Percentiles rank a stretch among this genome's conserved stretches.
Evolutionary conservation across 1,140 invertebrate genomes (phyloP).

Genomic region (Hyphantria cunea): DNA sequence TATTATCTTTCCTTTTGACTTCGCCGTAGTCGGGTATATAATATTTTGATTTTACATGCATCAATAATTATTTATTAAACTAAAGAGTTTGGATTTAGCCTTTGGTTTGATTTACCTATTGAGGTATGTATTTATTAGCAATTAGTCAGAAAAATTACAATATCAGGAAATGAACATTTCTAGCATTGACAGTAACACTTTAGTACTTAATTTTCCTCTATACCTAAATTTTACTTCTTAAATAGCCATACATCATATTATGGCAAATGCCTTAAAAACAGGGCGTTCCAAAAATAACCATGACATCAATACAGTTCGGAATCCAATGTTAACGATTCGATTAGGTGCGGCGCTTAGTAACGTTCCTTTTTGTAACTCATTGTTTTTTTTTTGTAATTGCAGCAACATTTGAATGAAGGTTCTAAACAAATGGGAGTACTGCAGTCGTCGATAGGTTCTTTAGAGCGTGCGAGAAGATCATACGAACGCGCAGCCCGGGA

Average conservation of each 20-base stretch:
- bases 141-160: no score
- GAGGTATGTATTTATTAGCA: no score
- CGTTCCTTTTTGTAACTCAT: slow-evolving; percentile 12
- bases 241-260: background rate
- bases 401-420: slow-evolving; percentile 94
- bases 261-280: slow-evolving; percentile 11
- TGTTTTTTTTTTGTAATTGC: slow-evolving; percentile 49
- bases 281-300: slow-evolving; percentile 24
- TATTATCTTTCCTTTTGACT: no score
- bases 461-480: slow-evolving; percentile 94
- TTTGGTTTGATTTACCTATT: no score
- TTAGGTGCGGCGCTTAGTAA: background rate
- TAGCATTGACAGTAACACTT: no score
- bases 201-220: no score
- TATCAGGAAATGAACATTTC: no score
- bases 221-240: no score
- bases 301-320: slow-evolving; percentile 16
- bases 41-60: no score
- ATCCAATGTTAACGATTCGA: slow-evolving; percentile 10
- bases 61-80: no score
- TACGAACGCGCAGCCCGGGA: slow-evolving; percentile 97
- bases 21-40: no score
- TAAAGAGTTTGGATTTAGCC: no score
- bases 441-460: slow-evolving; percentile 87
- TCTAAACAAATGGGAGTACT: slow-evolving; percentile 87